Percentiles rank a stretch among this genome's conserved stretches.
phyloP scores from a whole-genome alignment of 1,140 invertebrate genomes.

The Leptopilina boulardi region DNA sequence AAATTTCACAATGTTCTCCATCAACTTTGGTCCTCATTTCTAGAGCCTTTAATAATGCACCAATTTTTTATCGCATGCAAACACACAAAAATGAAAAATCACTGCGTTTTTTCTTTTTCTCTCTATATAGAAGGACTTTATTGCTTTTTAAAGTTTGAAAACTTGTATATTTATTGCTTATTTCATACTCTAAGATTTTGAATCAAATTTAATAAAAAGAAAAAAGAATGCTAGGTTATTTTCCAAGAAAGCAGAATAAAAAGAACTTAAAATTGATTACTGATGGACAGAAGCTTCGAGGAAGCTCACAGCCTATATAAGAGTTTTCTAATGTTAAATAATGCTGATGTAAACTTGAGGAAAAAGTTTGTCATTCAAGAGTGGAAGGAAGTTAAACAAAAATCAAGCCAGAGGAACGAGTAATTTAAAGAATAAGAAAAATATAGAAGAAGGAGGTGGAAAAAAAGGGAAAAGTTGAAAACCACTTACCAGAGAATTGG shows the following conservation, averaged over 20 bases:
- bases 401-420: constrained; percentile 22
- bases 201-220: too few species aligned
- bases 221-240: too few species aligned
- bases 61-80: neutral
- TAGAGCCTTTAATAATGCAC: neutral
- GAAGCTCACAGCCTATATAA: too few species aligned
- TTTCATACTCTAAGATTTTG: neutral
- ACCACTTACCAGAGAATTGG: constrained; percentile 32
- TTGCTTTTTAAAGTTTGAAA: neutral
- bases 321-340: constrained; percentile 32
- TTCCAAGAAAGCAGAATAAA: too few species aligned
- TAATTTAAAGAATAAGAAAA: constrained; percentile 25
- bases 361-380: constrained; percentile 39
- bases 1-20: neutral
- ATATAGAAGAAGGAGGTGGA: constrained; percentile 28
- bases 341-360: constrained; percentile 36
- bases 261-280: constrained; percentile 7
- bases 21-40: constrained; percentile 21
- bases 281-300: constrained; percentile 15
- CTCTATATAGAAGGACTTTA: too few species aligned
- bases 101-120: constrained; percentile 10
- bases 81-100: neutral
- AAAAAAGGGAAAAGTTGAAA: neutral
- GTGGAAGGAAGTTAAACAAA: constrained; percentile 10
- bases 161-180: neutral